These are phyloP conservation scores for Macrobrachium nipponense DNA, from an alignment of 1,140 invertebrate species.

Conservation along the genomic window DNA sequence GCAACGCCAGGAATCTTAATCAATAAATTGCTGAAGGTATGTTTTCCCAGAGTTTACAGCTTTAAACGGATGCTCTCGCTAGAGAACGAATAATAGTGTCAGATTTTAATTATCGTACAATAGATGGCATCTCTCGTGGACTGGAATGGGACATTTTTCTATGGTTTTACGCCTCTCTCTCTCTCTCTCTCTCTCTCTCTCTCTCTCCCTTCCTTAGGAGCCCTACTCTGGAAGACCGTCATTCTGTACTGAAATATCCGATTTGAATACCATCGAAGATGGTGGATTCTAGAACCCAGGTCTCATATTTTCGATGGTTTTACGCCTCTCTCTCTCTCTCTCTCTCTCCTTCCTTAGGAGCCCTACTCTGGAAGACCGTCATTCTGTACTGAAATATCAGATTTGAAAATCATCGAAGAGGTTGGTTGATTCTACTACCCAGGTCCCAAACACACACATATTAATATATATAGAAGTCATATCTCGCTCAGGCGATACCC, in stretches of 20 bases:
- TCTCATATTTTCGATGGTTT: too few species aligned
- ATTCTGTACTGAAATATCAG: slow-evolving; percentile 28
- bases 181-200: slow-evolving; percentile 22
- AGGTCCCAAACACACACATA: too few species aligned
- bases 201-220: background rate
- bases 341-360: background rate
- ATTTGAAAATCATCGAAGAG: slow-evolving; percentile 16
- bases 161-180: background rate
- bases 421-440: background rate
- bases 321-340: background rate
- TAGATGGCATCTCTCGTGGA: background rate
- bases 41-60: too few species aligned
- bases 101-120: background rate
- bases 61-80: too few species aligned
- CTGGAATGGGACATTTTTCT: background rate
- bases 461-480: slow-evolving; percentile 23
- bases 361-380: background rate
- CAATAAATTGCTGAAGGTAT: too few species aligned
- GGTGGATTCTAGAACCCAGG: background rate
- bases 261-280: slow-evolving; percentile 21
- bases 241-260: slow-evolving; percentile 29
- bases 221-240: background rate
- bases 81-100: background rate
- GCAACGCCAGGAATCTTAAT: too few species aligned
- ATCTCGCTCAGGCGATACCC: slow-evolving; percentile 27